Base-by-base conservation (phyloP, 2,797 vertebrate species). In the Mormyrops boulengeri region DNA sequence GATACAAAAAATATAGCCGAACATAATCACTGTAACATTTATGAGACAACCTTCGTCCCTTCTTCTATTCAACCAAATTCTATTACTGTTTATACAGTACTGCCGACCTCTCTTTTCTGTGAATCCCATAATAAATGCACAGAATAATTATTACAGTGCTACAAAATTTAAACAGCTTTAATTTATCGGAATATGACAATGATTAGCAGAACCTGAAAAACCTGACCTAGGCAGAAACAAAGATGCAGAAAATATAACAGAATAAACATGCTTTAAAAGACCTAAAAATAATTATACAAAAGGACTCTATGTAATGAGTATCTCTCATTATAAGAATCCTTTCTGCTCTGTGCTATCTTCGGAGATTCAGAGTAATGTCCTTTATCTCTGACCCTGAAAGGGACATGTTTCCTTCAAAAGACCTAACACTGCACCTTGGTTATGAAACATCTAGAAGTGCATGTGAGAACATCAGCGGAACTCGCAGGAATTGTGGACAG, bases 81-180 rank as follows among this genome's bases (percentile, higher is more conserved):
- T 44, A 80, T 80, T 44, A 80, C 19, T 44, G 41, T 30, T 44
- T 80, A 80, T 8, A 41, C 17, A 19, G 38, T n/a, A 47, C 19
- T 41, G 17, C 17, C 19, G n/a, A 47, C 19, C 41, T 80, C 2
- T 80, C 73, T 44, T 8, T 80, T 80, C 17, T n/a, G 41, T 30
- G 30, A 47, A 80, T 17, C 73, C 38, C 7, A n/a, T 80, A 41
- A 44, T 80, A 80, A 80, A 41, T 47, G 17, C 9, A 41, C 73
- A n/a, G 38, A 80, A 80, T 47, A 44, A 80, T 44, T 19, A 47
- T 44, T 80, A 41, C 4, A 80, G 73, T n/a, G 38, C 6, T 44
- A 80, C 73, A 80, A 80, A 80, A 44, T 80, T 9, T 80, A 80
- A 44, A 44, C 73, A 80, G 73, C 73, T 80, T 47, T n/a, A 80